Conservation (phyloP, 2,113 vertebrate species). For the Ammodytes dubius region DNA sequence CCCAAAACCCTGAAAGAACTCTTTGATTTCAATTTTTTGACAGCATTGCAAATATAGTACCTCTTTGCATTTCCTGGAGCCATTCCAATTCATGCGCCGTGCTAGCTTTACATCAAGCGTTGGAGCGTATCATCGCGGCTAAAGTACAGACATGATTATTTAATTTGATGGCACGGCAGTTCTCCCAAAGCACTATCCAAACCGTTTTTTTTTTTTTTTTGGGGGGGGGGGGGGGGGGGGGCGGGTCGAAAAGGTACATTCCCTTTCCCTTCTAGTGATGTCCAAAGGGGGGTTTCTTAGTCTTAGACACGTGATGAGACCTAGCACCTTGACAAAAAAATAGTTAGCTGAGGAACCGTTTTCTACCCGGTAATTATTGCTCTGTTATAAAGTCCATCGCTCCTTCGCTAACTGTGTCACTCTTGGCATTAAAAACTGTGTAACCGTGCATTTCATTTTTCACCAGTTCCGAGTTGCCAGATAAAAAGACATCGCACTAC, state of each 20-base stretch:
- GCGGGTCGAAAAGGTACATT: slow-evolving; percentile 61
- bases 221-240: too few species aligned
- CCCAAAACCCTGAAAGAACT: slow-evolving; percentile 35
- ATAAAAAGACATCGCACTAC: slow-evolving; percentile 57
- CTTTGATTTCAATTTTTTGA: slow-evolving; percentile 67
- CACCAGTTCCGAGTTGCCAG: slow-evolving; percentile 67
- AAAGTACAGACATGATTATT: slow-evolving; percentile 57
- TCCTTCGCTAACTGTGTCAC: slow-evolving; percentile 51
- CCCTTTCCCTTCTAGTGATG: slow-evolving; percentile 33
- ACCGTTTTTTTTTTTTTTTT: too few species aligned
- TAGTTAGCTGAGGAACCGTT: slow-evolving; percentile 67
- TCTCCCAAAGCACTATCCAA: slow-evolving; percentile 35
- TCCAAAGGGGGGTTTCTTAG: slow-evolving; percentile 60
- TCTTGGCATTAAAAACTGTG: slow-evolving; percentile 60
- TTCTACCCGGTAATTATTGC: slow-evolving; percentile 86
- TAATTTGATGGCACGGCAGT: slow-evolving; percentile 54
- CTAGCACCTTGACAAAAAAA: slow-evolving; percentile 79
- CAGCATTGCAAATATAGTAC: slow-evolving; percentile 50
- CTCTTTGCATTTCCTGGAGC: slow-evolving; percentile 53
- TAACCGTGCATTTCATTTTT: slow-evolving; percentile 50
- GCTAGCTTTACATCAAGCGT: slow-evolving; percentile 44
- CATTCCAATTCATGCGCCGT: slow-evolving; percentile 37
- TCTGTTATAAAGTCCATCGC: slow-evolving; percentile 76
- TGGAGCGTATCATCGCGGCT: slow-evolving; percentile 53
- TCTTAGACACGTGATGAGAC: slow-evolving; percentile 63